phyloP scores from a whole-genome alignment of 2,888 invertebrate species.

The Rhagophthalmus giganteus region DNA sequence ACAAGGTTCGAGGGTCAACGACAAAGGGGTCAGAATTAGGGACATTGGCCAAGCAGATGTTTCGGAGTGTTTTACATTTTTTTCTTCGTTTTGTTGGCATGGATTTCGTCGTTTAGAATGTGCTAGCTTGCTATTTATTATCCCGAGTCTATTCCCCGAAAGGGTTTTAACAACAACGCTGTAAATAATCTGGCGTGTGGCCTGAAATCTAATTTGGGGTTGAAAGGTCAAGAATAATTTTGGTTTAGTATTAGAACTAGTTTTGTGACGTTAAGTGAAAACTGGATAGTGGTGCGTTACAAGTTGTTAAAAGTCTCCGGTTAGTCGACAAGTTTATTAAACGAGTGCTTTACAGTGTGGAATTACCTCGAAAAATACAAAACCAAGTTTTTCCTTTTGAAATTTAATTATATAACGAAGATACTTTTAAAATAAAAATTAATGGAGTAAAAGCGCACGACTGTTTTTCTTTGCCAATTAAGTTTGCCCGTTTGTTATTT shows the following conservation, averaged over 20 bases:
- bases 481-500: slow-evolving; percentile 55
- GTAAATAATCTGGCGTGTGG: slow-evolving; percentile 18
- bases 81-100: too few species aligned
- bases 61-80: slow-evolving; percentile 12
- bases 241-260: too few species aligned
- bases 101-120: too few species aligned
- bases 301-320: too few species aligned
- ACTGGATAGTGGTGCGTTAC: too few species aligned
- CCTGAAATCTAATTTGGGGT: slow-evolving; percentile 15
- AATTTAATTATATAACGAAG: slow-evolving; percentile 25
- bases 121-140: too few species aligned
- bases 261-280: too few species aligned
- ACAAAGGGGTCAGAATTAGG: too few species aligned
- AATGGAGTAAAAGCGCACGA: slow-evolving; percentile 36
- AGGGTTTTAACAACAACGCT: too few species aligned
- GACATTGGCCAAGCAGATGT: slow-evolving; percentile 37
- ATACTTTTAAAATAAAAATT: slow-evolving; percentile 32
- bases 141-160: too few species aligned
- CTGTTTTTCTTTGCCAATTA: slow-evolving; percentile 55
- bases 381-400: slow-evolving; percentile 9
- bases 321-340: too few species aligned
- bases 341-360: too few species aligned
- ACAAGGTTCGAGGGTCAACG: slow-evolving; percentile 29
- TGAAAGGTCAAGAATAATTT: slow-evolving; percentile 14
- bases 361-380: slow-evolving; percentile 5